Conservation (phyloP, 2,113 vertebrate species). For the Neodontobutis hainanensis region DNA sequence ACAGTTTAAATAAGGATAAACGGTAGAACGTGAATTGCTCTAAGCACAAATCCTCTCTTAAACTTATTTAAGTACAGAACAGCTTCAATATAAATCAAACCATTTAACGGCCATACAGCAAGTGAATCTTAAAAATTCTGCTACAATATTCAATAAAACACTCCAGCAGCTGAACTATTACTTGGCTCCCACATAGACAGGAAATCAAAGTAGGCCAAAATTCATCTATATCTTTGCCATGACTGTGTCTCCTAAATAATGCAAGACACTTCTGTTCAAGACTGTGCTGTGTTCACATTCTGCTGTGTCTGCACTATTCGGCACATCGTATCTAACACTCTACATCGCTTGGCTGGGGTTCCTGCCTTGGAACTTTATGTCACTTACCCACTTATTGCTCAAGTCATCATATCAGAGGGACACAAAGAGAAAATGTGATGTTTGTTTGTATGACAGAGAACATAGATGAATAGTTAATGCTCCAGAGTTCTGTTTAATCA, state of each 20-base stretch:
- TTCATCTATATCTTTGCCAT: slow-evolving; percentile 72
- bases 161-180: slow-evolving; percentile 34
- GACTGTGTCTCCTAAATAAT: slow-evolving; percentile 77
- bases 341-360: slow-evolving; percentile 45
- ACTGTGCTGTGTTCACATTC: slow-evolving; percentile 62
- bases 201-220: slow-evolving; percentile 72
- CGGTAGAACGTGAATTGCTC: background rate
- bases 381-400: slow-evolving; percentile 35
- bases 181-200: slow-evolving; percentile 30
- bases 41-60: slow-evolving; percentile 7
- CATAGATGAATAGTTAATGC: slow-evolving; percentile 53
- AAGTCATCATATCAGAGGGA: slow-evolving; percentile 33
- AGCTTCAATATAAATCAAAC: slow-evolving; percentile 25
- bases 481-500: slow-evolving; percentile 60
- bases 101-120: slow-evolving; percentile 6
- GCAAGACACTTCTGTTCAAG: slow-evolving; percentile 70
- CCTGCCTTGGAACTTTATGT: slow-evolving; percentile 52
- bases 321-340: slow-evolving; percentile 53
- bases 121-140: slow-evolving; percentile 19
- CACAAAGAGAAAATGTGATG: slow-evolving; percentile 15
- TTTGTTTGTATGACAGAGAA: slow-evolving; percentile 18
- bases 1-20: slow-evolving; percentile 3
- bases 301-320: slow-evolving; percentile 73
- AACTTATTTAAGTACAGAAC: background rate
- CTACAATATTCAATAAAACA: slow-evolving; percentile 16